Evolutionary conservation across 2,797 vertebrate species (phyloP).

Genomic region (Gymnothorax javanicus): DNA sequence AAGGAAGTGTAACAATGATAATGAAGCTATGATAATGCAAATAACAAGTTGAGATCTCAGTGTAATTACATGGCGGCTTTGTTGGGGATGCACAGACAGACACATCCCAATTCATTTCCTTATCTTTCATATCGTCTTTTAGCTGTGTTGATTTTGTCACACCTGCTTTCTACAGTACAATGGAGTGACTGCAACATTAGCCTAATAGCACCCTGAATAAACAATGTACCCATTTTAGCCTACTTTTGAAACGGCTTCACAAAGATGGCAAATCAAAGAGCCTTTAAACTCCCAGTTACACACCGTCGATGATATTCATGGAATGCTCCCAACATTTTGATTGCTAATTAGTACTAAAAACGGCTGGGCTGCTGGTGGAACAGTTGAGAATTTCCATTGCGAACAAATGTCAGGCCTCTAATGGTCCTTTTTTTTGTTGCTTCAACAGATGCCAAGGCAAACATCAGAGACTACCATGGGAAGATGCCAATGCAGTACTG

Average conservation of each 20-base stretch:
- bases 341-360: slow-evolving; percentile 73
- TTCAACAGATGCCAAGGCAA: slow-evolving; percentile 55
- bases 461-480: slow-evolving; percentile 48
- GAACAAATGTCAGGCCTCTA: slow-evolving; percentile 62
- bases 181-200: slow-evolving; percentile 41
- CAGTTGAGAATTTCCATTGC: slow-evolving; percentile 65
- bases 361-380: slow-evolving; percentile 62
- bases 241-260: slow-evolving; percentile 45
- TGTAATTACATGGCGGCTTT: slow-evolving; percentile 58
- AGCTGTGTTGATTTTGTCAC: slow-evolving; percentile 51
- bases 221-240: slow-evolving; percentile 47
- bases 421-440: slow-evolving; percentile 61
- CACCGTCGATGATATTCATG: slow-evolving; percentile 29
- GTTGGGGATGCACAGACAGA: slow-evolving; percentile 48
- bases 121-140: slow-evolving; percentile 42
- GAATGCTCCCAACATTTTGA: slow-evolving; percentile 64
- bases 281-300: background rate
- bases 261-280: slow-evolving; percentile 24
- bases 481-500: slow-evolving; percentile 53
- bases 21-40: background rate
- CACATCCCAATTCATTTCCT: slow-evolving; percentile 37
- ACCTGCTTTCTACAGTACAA: slow-evolving; percentile 54
- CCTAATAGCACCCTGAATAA: slow-evolving; percentile 41
- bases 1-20: slow-evolving; percentile 8
- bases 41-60: slow-evolving; percentile 43